These are phyloP conservation scores for Gobio gobio DNA, from an alignment of 2,113 vertebrate genomes.

Conservation along the genomic window DNA sequence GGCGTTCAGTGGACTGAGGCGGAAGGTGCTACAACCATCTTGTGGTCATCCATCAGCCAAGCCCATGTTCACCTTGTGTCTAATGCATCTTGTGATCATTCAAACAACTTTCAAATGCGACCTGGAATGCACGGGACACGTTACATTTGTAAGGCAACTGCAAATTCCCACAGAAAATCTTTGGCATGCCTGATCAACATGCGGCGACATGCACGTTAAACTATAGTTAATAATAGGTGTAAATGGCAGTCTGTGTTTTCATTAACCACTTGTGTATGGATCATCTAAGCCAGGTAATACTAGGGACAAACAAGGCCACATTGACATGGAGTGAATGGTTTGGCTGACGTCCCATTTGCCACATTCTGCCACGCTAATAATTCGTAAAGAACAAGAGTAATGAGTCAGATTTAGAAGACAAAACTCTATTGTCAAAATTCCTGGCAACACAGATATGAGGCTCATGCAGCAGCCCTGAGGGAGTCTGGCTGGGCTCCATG, in stretches of 20 bases:
- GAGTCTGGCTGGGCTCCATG: slow-evolving; percentile 10
- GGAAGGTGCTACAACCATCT: background rate
- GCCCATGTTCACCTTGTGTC: background rate
- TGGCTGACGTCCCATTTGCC: background rate
- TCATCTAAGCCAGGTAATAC: background rate
- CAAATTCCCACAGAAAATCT: background rate
- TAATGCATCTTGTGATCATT: background rate
- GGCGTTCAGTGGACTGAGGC: slow-evolving; percentile 6
- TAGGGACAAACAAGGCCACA: background rate
- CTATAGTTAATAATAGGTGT: background rate
- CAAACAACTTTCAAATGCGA: background rate
- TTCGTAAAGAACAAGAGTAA: background rate
- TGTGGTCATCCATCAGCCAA: background rate
- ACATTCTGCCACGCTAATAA: background rate
- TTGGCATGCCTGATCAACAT: background rate
- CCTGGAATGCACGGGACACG: background rate
- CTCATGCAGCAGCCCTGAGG: background rate
- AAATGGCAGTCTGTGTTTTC: background rate
- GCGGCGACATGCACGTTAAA: background rate
- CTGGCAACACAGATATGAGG: background rate
- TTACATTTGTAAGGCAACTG: background rate
- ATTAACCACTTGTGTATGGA: background rate
- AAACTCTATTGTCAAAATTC: slow-evolving; percentile 6
- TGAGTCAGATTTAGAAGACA: slow-evolving; percentile 5
- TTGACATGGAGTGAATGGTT: background rate